Evolutionary conservation across 2,888 invertebrate genomes (phyloP).

Genomic region (Machimus atricapillus): DNA sequence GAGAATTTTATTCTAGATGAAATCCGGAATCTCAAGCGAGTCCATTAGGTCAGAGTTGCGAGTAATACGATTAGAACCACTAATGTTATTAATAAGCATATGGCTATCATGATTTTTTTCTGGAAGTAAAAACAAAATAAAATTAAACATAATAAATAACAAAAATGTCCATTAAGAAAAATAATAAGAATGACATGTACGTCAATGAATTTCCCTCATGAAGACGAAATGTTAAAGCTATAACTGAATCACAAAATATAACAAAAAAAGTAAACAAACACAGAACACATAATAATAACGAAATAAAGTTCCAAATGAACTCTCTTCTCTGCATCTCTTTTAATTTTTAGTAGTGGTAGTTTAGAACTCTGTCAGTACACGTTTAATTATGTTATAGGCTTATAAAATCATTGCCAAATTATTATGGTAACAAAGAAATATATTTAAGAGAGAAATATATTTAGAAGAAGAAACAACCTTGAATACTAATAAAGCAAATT

Average conservation of each 20-base stretch:
- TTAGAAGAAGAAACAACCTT: not conserved
- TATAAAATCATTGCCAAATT: not conserved
- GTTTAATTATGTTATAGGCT: not conserved
- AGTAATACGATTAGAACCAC: constrained; percentile 76
- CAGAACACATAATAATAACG: not conserved
- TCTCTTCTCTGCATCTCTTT: not conserved
- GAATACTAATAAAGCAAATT: not conserved
- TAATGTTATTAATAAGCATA: constrained; percentile 81
- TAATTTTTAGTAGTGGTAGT: not conserved
- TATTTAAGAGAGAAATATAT: not conserved
- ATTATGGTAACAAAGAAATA: not conserved
- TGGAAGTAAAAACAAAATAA: constrained; percentile 70
- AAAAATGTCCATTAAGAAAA: constrained; percentile 52
- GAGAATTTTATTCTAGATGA: constrained; percentile 20
- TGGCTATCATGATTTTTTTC: constrained; percentile 89
- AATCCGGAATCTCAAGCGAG: constrained; percentile 31
- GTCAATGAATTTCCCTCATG: not conserved
- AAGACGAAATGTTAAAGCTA: not conserved
- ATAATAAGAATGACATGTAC: not conserved
- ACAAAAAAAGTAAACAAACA: not conserved
- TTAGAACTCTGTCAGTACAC: not conserved
- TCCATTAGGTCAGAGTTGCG: constrained; percentile 35
- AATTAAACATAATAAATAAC: constrained; percentile 42
- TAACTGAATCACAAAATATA: not conserved
- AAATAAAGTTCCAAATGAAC: not conserved